Evolutionary conservation across 2,797 vertebrate species (phyloP), one percentile per base, ranked within the genome.

Genomic region (Microctenopoma lineatum): DNA sequence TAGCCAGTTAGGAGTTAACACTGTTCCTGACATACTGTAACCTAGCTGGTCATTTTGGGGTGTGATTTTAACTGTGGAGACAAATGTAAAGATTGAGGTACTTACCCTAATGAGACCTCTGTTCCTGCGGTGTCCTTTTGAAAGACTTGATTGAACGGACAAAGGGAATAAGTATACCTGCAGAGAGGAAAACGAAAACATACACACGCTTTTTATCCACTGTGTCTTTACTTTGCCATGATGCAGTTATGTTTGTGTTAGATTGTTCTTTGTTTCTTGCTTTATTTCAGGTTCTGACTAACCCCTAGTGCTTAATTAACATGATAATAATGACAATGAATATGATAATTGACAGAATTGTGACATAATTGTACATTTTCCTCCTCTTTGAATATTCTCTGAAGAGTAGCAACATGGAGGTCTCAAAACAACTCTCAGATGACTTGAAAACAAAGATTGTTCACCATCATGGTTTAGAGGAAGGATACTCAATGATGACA

Each of bases 21-120:
- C 16, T 41, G 48, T 62, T 45, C 26, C 53, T 74, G 48, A 66
- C 18, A 63, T 32, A 32, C 5, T 32, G 4, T 32, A 39, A 42
- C 5, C 16, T n/a, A 34, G 54, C 45, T 52, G 32, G 53, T 47
- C 39, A 56, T n/a, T 57, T 51, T 83, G 50, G 27, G 18, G 55
- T 7, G 42, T 41, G 62, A 59, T 65, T 75, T 50, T 58, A 54
- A 68, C 63, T 34, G 15, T 39, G 38, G 54, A 69, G 53, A 77
- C 63, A 69, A 74, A 77, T 70, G 64, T 47, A 39, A 7, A 71
- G 47, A 84, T 59, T 72, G 66, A 85, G 52, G 77, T 66, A 87
- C 92, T 92, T 85, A 94, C 92, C 93, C 92, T 78, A 93, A 88
- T 66, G 88, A 89, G 42, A 94, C 90, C 80, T 92, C 87, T 51